Evolutionary conservation across 2,797 vertebrate species (phyloP).

Genomic region (Malacoraja senta): DNA sequence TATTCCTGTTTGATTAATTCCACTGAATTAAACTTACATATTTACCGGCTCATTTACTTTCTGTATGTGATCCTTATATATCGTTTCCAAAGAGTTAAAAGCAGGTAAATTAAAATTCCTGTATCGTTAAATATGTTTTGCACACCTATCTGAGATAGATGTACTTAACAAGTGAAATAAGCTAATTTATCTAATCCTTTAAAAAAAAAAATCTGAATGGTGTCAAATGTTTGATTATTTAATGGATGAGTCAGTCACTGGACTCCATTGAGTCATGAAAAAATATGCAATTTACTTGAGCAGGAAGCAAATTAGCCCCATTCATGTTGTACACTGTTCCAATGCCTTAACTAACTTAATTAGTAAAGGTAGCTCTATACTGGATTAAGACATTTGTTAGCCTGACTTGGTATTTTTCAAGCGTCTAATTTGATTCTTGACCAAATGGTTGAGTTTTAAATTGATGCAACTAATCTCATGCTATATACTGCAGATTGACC

Average conservation of each 20-base stretch:
- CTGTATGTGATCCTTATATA: neutral
- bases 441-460: conserved; percentile 47
- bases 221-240: conserved; percentile 26
- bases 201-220: neutral
- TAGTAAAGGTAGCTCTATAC: conserved; percentile 51
- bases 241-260: neutral
- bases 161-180: neutral
- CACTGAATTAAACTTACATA: neutral
- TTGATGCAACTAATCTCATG: conserved; percentile 34
- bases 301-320: neutral
- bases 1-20: neutral
- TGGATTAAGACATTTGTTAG: conserved; percentile 49
- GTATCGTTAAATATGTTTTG: neutral
- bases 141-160: neutral
- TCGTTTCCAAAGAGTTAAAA: neutral
- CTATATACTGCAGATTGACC: neutral
- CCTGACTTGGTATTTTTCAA: conserved; percentile 51
- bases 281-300: neutral
- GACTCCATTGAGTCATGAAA: conserved; percentile 4
- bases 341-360: conserved; percentile 46
- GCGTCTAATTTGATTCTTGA: conserved; percentile 54
- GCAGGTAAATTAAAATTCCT: neutral
- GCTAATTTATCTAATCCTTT: conserved; percentile 14
- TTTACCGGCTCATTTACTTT: neutral
- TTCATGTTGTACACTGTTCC: neutral